Conservation (phyloP, 92 coral and sea anemone genomes). For the Paragorgia papillata region DNA sequence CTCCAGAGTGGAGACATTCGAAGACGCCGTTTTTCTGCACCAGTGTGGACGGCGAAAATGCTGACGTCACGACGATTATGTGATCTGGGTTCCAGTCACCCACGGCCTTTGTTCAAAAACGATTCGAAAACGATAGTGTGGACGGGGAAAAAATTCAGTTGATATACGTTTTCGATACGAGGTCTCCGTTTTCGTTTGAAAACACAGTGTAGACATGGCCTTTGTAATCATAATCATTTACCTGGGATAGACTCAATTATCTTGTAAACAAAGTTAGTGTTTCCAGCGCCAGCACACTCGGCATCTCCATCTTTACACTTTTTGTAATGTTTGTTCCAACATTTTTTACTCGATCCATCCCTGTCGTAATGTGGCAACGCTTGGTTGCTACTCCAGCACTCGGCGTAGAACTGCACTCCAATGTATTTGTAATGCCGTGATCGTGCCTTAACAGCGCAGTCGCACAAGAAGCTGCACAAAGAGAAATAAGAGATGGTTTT, state of each 20-base stretch:
- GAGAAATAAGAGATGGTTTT: background rate
- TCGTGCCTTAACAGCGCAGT: slow-evolving; percentile 12
- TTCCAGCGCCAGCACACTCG: background rate
- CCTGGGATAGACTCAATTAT: background rate
- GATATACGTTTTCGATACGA: no score
- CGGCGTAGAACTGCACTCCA: slow-evolving; percentile 30
- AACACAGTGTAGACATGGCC: no score
- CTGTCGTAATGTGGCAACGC: slow-evolving; percentile 19
- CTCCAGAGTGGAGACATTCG: no score
- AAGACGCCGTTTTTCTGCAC: no score
- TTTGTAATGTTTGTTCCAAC: background rate
- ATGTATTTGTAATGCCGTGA: slow-evolving; percentile 14
- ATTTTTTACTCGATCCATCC: slow-evolving; percentile 6
- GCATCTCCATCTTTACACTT: background rate
- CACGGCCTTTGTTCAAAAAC: no score
- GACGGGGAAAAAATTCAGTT: no score
- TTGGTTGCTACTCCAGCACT: slow-evolving; percentile 28
- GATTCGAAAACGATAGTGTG: no score
- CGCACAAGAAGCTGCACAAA: slow-evolving; percentile 13
- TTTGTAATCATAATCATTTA: no score
- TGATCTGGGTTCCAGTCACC: no score
- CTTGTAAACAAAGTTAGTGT: slow-evolving; percentile 18
- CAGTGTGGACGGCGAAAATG: no score
- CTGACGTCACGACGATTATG: no score
- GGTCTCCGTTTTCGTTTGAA: no score